These are phyloP conservation scores for Oncorhynchus tshawytscha DNA, from an alignment of 2,113 vertebrate genomes.

Conservation along the genomic window DNA sequence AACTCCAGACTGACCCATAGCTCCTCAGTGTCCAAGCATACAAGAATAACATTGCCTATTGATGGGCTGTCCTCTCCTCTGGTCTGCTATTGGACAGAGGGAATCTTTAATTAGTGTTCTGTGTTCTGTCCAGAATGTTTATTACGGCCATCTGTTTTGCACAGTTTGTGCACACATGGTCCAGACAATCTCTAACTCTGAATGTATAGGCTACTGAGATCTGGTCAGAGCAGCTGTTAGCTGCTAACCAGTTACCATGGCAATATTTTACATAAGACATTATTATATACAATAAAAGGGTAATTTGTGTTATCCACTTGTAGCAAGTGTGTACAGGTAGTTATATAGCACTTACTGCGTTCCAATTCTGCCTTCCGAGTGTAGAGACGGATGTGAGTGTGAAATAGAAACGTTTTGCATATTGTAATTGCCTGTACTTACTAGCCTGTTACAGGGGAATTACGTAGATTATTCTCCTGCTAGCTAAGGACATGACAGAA, in stretches of 20 bases:
- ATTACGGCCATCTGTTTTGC: slow-evolving; percentile 6
- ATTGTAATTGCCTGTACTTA: too few species aligned
- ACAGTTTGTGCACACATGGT: background rate
- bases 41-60: background rate
- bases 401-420: background rate
- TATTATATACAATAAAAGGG: background rate
- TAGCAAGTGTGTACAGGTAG: background rate
- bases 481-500: too few species aligned
- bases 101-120: slow-evolving; percentile 10
- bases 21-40: slow-evolving; percentile 2
- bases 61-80: background rate
- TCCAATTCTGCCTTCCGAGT: background rate
- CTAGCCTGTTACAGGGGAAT: too few species aligned
- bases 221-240: background rate
- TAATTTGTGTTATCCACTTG: background rate
- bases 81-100: background rate
- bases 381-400: background rate
- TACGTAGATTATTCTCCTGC: too few species aligned
- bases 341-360: background rate
- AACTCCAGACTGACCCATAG: slow-evolving; percentile 7
- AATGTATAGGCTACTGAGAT: background rate
- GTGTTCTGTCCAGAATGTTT: background rate
- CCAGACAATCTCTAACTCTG: background rate
- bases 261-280: background rate
- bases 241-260: background rate